Evolutionary conservation across 2,888 invertebrate genomes (phyloP), one percentile per base, ranked within the genome.

Genomic region (Glyphotaelius pellucidus): DNA sequence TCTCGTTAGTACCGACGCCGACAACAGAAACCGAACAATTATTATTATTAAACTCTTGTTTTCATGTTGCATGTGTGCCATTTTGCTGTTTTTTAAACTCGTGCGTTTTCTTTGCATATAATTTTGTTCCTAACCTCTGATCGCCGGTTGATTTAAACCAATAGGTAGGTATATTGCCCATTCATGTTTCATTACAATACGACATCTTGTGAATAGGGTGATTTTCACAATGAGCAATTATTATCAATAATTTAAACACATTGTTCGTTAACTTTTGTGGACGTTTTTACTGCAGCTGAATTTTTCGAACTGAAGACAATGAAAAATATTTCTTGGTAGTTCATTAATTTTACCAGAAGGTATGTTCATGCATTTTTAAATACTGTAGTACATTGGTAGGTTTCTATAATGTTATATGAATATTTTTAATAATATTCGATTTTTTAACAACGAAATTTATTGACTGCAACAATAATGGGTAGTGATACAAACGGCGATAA

Each of bases 21-120:
- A 30, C 52, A 32, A 35, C 89, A 30, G 89, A 35, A 80, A 31
- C 81, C 7, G 47, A 80, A 35, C 38, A 80, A 89, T 80, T 87
- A 30, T 42, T 42, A 42, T 86, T 67, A n/a, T 67, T 42, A 35
- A 31, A 89, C 80, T 89, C 89, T 92, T 92, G 90, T 92, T 92
- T 92, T 90, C 90, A 84, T 84, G n/a, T 86, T 86, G 86, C 86
- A 42, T 86, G 86, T 86, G 47, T 86, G 83, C 83, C 35, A 83
- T 25, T 35, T 83, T 83, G 5, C 83, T 19, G 31, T 83, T 83
- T 83, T 83, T 67, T 67, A 9, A 67, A 67, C 67, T n/a, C 25
- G 2, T 67, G 67, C 67, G 67, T 67, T 67, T 67, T 67, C 67
- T 67, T 9, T 67, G 67, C 67, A 25, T 67, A n/a, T 67, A 67